Evolutionary conservation across 1,140 invertebrate species (phyloP).

Genomic region (Archivesica marissinica): DNA sequence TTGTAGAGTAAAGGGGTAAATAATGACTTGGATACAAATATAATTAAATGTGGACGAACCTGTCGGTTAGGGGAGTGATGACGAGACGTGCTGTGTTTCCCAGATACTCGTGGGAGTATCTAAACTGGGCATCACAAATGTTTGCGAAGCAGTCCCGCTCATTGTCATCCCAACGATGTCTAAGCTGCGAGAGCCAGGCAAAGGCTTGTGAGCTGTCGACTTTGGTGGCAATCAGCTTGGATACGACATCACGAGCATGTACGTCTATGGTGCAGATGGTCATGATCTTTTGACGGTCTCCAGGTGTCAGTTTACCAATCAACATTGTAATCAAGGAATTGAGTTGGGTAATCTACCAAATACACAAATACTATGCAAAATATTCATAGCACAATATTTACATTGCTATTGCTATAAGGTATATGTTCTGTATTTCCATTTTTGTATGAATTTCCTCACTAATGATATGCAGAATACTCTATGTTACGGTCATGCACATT

Average conservation of each 20-base stretch:
- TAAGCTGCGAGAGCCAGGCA: constrained; percentile 97
- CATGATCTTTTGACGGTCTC: constrained; percentile 98
- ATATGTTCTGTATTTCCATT: no score
- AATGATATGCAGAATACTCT: no score
- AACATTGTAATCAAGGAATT: constrained; percentile 95
- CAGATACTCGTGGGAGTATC: constrained; percentile 95
- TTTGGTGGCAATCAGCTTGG: constrained; percentile 95
- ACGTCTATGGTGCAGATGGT: constrained; percentile 99
- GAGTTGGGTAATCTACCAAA: constrained; percentile 91
- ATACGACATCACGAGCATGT: constrained; percentile 95
- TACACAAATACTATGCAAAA: no score
- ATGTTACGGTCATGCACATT: no score
- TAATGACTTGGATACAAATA: no score
- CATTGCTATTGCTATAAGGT: no score
- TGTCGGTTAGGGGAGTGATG: constrained; percentile 97
- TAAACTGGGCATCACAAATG: constrained; percentile 98
- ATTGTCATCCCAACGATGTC: constrained; percentile 96
- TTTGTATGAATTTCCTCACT: no score
- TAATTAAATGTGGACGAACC: no score
- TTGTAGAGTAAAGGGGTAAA: no score
- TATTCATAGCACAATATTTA: no score
- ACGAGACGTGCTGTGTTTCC: constrained; percentile 97
- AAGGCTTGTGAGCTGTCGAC: constrained; percentile 96
- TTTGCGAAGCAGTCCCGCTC: constrained; percentile 97
- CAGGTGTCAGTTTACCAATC: constrained; percentile 93